Conservation (phyloP, 1,140 invertebrate species). For the Argopecten irradians region DNA sequence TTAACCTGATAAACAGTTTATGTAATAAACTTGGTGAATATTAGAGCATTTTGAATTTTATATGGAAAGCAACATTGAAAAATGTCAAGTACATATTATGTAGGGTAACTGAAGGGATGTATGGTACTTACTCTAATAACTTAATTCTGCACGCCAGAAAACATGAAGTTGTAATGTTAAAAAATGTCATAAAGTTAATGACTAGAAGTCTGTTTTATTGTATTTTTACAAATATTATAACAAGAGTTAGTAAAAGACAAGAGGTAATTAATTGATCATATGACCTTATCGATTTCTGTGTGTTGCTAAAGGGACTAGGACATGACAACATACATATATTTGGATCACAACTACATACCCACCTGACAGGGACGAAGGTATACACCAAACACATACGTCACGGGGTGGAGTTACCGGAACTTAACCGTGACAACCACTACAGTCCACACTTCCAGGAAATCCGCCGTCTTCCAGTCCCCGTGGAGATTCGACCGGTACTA, state of each 20-base stretch:
- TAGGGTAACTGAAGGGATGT: too few species aligned
- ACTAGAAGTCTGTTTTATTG: too few species aligned
- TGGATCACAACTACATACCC: constrained; percentile 97
- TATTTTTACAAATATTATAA: too few species aligned
- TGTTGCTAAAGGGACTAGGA: background rate
- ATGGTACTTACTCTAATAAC: too few species aligned
- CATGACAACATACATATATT: constrained; percentile 90
- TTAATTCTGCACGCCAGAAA: too few species aligned
- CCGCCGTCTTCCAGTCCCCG: constrained; percentile 86
- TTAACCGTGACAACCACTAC: constrained; percentile 97
- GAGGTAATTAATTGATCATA: background rate
- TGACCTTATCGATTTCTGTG: background rate
- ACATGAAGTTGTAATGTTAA: too few species aligned
- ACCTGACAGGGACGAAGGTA: constrained; percentile 91
- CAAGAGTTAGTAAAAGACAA: background rate
- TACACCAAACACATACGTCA: constrained; percentile 90
- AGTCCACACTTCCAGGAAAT: constrained; percentile 99
- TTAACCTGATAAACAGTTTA: too few species aligned
- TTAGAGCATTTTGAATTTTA: too few species aligned
- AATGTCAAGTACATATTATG: too few species aligned
- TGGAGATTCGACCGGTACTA: constrained; percentile 89
- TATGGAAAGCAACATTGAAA: too few species aligned
- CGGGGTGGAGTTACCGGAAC: constrained; percentile 85
- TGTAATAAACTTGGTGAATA: background rate
- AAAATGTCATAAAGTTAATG: too few species aligned